A percentile compares a stretch with the other conserved stretches of the same genome.
These are phyloP conservation scores for Tetramorium alpestre DNA, from an alignment of 1,140 invertebrate genomes.

Conservation along the genomic window DNA sequence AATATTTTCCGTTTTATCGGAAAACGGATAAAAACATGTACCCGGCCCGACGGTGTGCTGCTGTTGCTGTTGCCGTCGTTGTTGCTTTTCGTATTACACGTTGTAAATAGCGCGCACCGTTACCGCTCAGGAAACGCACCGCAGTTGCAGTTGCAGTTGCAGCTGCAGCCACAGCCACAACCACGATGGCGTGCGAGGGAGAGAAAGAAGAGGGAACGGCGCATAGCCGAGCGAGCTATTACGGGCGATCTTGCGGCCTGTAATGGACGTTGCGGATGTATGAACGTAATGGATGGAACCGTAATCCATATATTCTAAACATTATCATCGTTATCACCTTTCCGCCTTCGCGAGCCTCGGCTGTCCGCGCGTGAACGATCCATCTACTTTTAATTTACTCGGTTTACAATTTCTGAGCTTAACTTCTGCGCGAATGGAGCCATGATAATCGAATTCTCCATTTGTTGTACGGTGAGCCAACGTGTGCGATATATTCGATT, in stretches of 20 bases:
- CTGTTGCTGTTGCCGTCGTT: not conserved
- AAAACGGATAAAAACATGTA: conserved; percentile 56
- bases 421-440: not conserved
- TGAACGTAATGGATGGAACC: conserved; percentile 54
- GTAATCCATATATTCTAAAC: conserved; percentile 61
- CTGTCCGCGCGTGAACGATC: conserved; percentile 23
- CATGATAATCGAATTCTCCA: conserved; percentile 9
- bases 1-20: conserved; percentile 60
- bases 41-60: not conserved
- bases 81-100: conserved; percentile 37
- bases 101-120: conserved; percentile 54
- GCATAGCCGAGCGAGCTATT: conserved; percentile 14
- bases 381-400: conserved; percentile 42
- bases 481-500: not conserved
- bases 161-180: conserved; percentile 10
- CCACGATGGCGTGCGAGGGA: not conserved
- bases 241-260: conserved; percentile 36
- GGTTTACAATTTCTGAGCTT: not conserved
- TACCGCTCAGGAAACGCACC: conserved; percentile 14
- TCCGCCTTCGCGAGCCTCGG: conserved; percentile 9
- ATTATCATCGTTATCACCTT: conserved; percentile 56
- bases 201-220: not conserved
- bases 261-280: conserved; percentile 47
- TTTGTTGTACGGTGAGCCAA: conserved; percentile 11
- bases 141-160: not conserved